Evolutionary conservation across 2,113 vertebrate genomes (phyloP).

Genomic region (Regulus satrapa): DNA sequence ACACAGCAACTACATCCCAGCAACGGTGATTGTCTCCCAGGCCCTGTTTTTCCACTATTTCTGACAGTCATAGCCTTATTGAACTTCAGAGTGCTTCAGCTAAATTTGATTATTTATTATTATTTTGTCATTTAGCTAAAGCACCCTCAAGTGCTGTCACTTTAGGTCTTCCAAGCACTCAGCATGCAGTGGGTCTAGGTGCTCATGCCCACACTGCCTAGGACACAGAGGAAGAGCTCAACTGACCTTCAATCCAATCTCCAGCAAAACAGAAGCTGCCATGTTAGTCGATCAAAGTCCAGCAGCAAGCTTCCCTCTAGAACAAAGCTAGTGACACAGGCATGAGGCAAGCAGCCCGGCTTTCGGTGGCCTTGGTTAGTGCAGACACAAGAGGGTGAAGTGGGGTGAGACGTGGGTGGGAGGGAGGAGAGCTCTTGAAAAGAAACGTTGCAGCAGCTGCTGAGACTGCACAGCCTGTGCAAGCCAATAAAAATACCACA

Average conservation of each 20-base stretch:
- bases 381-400: neutral
- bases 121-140: neutral
- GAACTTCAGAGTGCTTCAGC: neutral
- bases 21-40: neutral
- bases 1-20: rapidly evolving
- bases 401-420: neutral
- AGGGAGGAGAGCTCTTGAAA: constrained; percentile 12
- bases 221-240: neutral
- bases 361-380: neutral
- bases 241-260: neutral
- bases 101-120: neutral
- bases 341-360: neutral
- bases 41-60: neutral
- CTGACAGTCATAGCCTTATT: neutral
- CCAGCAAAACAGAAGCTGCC: neutral
- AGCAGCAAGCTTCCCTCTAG: neutral
- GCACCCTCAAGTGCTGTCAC: neutral
- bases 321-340: neutral
- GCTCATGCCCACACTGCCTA: neutral
- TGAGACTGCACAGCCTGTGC: constrained; percentile 25
- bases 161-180: neutral
- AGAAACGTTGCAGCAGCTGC: neutral
- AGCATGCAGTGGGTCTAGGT: neutral
- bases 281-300: neutral
- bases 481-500: constrained; percentile 55